Percentiles rank a stretch among this genome's conserved stretches.
Evolutionary conservation across 2,797 vertebrate genomes (phyloP).

Genomic region (Antrozous pallidus): DNA sequence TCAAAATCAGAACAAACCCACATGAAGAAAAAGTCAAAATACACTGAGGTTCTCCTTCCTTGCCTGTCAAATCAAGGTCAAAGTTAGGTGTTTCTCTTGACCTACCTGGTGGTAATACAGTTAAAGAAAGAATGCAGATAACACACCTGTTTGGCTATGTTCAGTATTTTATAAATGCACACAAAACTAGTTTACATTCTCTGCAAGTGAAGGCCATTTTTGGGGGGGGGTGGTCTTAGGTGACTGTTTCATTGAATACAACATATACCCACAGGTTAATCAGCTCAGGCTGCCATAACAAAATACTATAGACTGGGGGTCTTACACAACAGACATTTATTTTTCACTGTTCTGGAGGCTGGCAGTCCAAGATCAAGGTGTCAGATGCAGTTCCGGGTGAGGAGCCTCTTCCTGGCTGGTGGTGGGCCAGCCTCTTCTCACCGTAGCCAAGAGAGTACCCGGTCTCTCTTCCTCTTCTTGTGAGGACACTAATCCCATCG

Average conservation of each 20-base stretch:
- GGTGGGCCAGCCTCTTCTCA: not conserved
- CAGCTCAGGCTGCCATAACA: not conserved
- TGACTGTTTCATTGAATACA: not conserved
- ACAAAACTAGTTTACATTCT: slow-evolving; percentile 8
- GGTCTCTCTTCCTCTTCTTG: not conserved
- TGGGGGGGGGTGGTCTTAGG: not conserved
- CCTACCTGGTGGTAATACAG: not conserved
- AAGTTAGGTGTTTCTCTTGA: not conserved
- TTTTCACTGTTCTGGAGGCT: not conserved
- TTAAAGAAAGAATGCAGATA: slow-evolving; percentile 6
- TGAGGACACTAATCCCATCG: not conserved
- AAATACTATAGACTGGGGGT: not conserved
- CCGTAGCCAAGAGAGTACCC: not conserved
- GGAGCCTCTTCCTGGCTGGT: not conserved
- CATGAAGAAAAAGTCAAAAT: not conserved
- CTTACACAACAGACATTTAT: not conserved
- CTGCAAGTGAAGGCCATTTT: not conserved
- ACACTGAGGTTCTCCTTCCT: not conserved
- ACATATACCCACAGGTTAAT: not conserved
- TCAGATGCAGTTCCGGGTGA: not conserved
- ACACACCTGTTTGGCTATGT: not conserved
- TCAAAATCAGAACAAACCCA: slow-evolving; percentile 30
- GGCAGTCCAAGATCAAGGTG: not conserved
- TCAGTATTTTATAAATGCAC: not conserved
- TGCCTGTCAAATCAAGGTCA: not conserved